Conservation (phyloP, 2,113 vertebrate genomes). For the Equus przewalskii region DNA sequence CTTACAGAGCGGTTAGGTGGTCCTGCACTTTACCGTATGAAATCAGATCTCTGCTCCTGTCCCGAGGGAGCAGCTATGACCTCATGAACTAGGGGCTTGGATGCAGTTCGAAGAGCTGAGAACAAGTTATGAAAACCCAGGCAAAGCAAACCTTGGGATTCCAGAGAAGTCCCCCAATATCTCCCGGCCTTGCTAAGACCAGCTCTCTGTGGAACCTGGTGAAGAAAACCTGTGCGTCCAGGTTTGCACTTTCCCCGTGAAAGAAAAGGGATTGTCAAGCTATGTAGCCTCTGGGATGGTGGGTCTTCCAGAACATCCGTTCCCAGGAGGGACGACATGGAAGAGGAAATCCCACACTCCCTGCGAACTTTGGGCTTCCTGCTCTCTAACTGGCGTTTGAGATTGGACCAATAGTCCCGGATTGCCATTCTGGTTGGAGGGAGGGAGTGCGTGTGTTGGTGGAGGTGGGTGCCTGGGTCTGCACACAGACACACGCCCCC, state of each 20-base stretch:
- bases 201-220: neutral
- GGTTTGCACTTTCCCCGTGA: neutral
- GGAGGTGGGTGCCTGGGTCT: fast-evolving
- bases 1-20: neutral
- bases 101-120: neutral
- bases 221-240: neutral
- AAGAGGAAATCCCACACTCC: too few species aligned
- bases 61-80: constrained; percentile 10
- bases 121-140: neutral
- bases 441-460: fast-evolving
- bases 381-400: neutral
- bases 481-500: fast-evolving
- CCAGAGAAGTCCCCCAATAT: neutral
- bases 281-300: too few species aligned
- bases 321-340: neutral
- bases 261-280: neutral
- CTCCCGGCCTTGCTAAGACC: neutral
- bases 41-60: constrained; percentile 20
- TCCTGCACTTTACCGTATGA: neutral
- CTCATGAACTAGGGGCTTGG: neutral
- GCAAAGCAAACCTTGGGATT: neutral
- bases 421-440: neutral
- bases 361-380: neutral
- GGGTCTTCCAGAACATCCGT: neutral
- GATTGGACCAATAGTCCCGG: neutral